Conservation (phyloP, 2,888 invertebrate species). For the Pseudococcus viburni region DNA sequence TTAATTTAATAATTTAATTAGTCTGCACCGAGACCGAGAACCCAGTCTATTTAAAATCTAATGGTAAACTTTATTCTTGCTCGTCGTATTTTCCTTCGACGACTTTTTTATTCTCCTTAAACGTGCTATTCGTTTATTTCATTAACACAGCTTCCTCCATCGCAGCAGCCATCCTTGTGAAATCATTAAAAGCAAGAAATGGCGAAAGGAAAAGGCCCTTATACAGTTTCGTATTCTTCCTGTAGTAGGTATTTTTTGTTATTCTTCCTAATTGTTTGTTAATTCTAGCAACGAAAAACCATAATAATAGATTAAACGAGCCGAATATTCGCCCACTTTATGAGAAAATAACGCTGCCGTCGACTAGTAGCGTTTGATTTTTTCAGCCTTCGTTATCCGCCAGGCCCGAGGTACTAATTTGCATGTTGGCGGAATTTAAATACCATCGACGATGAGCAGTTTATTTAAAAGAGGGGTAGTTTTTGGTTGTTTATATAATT, state of each 20-base stretch:
- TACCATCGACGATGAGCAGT: not conserved
- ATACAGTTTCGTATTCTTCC: not conserved
- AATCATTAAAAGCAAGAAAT: not conserved
- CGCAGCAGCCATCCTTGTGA: not conserved
- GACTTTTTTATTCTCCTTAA: not conserved
- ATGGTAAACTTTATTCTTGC: not conserved
- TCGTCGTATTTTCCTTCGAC: too few species aligned
- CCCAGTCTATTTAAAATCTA: not conserved
- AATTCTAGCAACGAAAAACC: slow-evolving; percentile 12
- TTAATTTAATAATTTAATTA: slow-evolving; percentile 54
- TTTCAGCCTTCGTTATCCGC: not conserved
- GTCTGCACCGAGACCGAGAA: not conserved
- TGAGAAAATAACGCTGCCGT: not conserved
- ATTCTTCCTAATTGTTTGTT: slow-evolving; percentile 40
- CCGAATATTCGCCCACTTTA: not conserved
- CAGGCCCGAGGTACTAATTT: not conserved
- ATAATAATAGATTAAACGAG: slow-evolving; percentile 35
- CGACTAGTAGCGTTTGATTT: not conserved
- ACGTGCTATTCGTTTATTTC: slow-evolving; percentile 19
- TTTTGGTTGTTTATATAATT: slow-evolving; percentile 15
- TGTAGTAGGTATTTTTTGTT: not conserved
- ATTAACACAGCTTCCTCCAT: not conserved
- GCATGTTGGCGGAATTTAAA: slow-evolving; percentile 1
- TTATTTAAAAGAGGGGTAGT: not conserved
- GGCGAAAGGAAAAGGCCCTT: not conserved